These are phyloP conservation scores for Chaetogeoica ovagalla DNA, from an alignment of 2,888 invertebrate genomes.

Conservation along the genomic window DNA sequence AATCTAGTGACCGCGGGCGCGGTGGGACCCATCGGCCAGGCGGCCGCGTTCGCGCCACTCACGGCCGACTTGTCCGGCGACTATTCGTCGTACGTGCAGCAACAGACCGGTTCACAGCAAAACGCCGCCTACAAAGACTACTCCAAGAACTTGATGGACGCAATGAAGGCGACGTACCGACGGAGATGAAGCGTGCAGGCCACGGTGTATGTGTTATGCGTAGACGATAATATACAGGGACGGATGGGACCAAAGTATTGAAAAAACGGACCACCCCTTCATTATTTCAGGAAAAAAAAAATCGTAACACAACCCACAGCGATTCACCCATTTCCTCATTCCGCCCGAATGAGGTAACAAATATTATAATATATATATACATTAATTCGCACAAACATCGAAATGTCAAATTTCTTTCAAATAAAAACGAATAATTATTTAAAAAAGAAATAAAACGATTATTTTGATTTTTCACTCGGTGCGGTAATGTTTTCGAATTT, in stretches of 20 bases:
- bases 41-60: conserved; percentile 52
- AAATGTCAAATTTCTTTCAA: no score
- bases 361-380: no score
- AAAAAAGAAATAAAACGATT: no score
- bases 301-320: no score
- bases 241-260: neutral
- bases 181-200: neutral
- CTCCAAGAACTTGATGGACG: conserved; percentile 43
- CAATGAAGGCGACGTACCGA: conserved; percentile 33
- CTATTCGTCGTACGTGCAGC: conserved; percentile 52
- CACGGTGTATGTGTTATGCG: neutral
- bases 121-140: conserved; percentile 38
- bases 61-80: conserved; percentile 54
- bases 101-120: conserved; percentile 26
- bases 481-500: no score
- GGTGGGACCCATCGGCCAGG: conserved; percentile 34
- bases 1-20: conserved; percentile 23
- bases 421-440: no score
- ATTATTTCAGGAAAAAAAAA: no score
- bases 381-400: no score
- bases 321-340: no score
- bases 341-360: no score
- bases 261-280: neutral
- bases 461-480: no score
- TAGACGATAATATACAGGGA: neutral